Percentiles rank a stretch among this genome's conserved stretches.
Evolutionary conservation across 2,113 vertebrate species (phyloP).

Genomic region (Microtus montanus): DNA sequence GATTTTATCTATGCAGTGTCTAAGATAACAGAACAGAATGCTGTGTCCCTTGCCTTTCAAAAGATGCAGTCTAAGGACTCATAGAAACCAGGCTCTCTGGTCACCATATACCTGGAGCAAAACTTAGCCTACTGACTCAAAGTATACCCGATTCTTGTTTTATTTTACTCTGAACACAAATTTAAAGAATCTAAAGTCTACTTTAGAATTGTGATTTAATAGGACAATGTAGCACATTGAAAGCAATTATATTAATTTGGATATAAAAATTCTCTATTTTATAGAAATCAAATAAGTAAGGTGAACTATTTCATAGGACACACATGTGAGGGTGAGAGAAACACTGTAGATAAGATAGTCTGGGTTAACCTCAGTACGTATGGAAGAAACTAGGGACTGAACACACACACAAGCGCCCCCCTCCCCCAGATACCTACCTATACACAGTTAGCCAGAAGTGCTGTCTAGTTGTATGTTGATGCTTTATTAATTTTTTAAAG

Average conservation of each 20-base stretch:
- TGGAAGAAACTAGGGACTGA: not conserved
- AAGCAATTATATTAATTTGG: constrained; percentile 3
- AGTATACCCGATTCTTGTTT: not conserved
- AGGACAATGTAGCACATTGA: not conserved
- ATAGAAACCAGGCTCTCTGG: constrained; percentile 37
- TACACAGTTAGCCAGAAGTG: too few species aligned
- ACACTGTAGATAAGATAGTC: not conserved
- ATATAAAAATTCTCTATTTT: not conserved
- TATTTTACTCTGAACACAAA: constrained; percentile 26
- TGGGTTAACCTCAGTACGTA: not conserved
- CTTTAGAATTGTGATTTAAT: constrained; percentile 43
- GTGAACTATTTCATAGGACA: not conserved
- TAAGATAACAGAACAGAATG: constrained; percentile 45
- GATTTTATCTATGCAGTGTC: constrained; percentile 25
- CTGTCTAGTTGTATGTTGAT: not conserved
- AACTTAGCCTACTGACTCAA: constrained; percentile 2
- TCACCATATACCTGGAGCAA: constrained; percentile 1
- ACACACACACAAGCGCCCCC: not conserved
- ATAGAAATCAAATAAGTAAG: not conserved
- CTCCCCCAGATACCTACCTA: not conserved
- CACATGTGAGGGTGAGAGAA: not conserved
- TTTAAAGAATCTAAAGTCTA: not conserved
- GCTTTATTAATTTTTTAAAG: not conserved
- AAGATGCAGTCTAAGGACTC: not conserved
- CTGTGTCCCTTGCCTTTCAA: not conserved